Base-by-base conservation (phyloP, 2,797 vertebrate species). In the Propithecus perrieri region DNA sequence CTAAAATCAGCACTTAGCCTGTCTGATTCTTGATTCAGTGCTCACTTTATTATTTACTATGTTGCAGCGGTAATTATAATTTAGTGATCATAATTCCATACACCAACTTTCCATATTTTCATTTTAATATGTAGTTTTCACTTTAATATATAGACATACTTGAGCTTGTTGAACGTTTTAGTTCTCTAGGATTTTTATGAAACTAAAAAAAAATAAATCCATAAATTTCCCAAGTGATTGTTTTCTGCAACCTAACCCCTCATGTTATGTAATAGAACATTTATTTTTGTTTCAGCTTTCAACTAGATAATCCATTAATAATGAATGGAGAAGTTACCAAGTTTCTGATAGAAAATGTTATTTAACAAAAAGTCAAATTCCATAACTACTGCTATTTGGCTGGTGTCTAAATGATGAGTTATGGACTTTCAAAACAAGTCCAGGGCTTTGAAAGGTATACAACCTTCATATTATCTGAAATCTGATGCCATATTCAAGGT, bases 291-390 rank as follows among this genome's bases (percentile, higher is more conserved):
- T 94, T 89, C 63, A 46, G 17, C 12, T 83, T 86, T 33, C 33
- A 84, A 89, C 22, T 43, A 75, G 81, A 79, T 18, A 63, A 57
- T 69, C 13, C 38, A 91, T 92, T 65, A 30, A 89, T 57, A 88
- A 95, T 63, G 72, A 83, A 57, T 89, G 41, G 22, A 94, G 46
- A 91, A 61, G 11, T 67, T 71, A 93, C 12, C 0, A 59, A 43
- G 78, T 65, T 96, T 93, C 85, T 84, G 48, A 78, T 67, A 92
- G 69, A 69, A 93, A 94, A 74, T 50, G 20, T 59, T 89, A 79
- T 72, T 91, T 88, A 95, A 67, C 78, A 74, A 92, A 97, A 95
- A 76, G 38, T 63, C 63, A 86, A 94, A 80, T 79, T 80, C 55
- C 15, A 2, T 55, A 80, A 41, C 50, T 65, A 63, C 35, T 80